Conservation (phyloP, 2,797 vertebrate genomes). For the Scolopax bukidnonensis region DNA sequence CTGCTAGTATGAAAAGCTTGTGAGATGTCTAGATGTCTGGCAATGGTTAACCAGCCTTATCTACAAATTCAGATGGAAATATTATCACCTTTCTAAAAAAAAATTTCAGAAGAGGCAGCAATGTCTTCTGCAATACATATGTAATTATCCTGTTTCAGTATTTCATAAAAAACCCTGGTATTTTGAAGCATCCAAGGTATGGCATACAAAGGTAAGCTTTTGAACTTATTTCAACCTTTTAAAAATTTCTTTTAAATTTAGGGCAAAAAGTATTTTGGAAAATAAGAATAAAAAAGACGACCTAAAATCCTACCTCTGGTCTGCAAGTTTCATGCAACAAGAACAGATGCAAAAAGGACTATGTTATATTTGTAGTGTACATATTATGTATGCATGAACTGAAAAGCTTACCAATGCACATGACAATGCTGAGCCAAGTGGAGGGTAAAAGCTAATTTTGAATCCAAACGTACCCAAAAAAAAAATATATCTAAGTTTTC, state of each 20-base stretch:
- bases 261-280: neutral
- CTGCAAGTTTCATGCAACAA: neutral
- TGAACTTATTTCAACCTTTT: neutral
- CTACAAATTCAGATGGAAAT: neutral
- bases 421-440: neutral
- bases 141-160: neutral
- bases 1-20: constrained; percentile 44
- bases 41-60: neutral
- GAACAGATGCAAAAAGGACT: neutral
- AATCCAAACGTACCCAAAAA: neutral
- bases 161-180: accelerated
- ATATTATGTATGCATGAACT: neutral
- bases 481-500: neutral
- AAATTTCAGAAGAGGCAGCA: neutral
- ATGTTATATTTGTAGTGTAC: neutral
- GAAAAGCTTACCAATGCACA: neutral
- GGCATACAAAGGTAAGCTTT: neutral
- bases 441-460: constrained; percentile 6
- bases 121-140: neutral
- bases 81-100: neutral
- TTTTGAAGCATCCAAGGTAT: neutral
- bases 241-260: neutral
- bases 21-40: constrained; percentile 18
- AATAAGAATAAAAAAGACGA: neutral
- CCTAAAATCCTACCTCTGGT: neutral